Evolutionary conservation across 2,888 invertebrate species (phyloP), one percentile per base, ranked within the genome.

Genomic region (Acronicta leporina): DNA sequence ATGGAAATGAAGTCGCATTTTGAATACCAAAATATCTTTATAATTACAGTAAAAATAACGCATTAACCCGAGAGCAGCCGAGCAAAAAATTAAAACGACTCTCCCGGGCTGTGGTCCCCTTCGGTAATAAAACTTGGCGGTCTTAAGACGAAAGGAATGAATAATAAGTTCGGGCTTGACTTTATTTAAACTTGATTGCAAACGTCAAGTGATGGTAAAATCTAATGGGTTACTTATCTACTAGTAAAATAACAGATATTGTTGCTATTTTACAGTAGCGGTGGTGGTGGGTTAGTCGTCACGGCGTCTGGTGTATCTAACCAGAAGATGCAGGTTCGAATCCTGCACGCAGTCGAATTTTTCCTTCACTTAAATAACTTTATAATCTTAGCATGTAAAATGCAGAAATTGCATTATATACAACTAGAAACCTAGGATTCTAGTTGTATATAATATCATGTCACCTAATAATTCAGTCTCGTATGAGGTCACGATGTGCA

Each of bases 1-100:
- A 15, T 48, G 5, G 49, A 62, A 66, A 64, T 66, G 58, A 63
- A 67, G 40, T 62, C 63, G 54, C 66, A 62, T 71, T 78, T 80
- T 80, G 63, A 78, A 76, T 83, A 79, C 80, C 75, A 79, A 82
- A 83, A 78, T 77, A 76, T 66, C 65, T 64, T 89, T 89, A 87
- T 90, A 91, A 92, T 91, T 91, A 87, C 85, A 82, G 82, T 84
- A 83, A 86, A 89, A 90, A 88, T 87, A 88, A 88, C 86, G 83
- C 78, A 83, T 81, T 82, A 76, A 77, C 68, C 63, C 68, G 80
- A 77, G 82, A 63, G 88, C 90, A 87, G 70, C 83, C 84, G 79
- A 87, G 92, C 92, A 90, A 92, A 91, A 92, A 94, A 94, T 93
- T 94, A 88, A 89, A 92, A 89, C 75, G 81, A 63, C 75, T 76